phyloP scores from a whole-genome alignment of 2,113 vertebrate genomes.

The Capricornis sumatraensis region DNA sequence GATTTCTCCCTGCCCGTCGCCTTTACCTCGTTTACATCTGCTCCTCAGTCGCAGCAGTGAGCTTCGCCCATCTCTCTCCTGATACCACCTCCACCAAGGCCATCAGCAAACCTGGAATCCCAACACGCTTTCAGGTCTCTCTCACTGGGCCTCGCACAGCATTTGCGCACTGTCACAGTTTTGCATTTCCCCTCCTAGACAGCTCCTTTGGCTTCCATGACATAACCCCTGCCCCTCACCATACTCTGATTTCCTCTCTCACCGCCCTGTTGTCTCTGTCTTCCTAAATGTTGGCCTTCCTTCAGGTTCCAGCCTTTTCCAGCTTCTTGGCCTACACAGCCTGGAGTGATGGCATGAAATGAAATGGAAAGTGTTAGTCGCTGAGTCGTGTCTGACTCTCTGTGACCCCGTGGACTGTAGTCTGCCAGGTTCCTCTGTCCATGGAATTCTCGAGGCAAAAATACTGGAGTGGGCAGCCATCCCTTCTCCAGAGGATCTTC shows the following conservation, averaged over 20 bases:
- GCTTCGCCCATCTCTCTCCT: neutral
- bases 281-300: neutral
- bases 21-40: neutral
- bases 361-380: neutral
- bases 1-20: neutral
- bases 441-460: neutral
- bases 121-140: neutral
- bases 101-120: neutral
- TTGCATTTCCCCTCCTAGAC: neutral
- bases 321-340: neutral
- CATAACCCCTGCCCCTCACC: neutral
- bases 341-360: neutral
- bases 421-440: neutral
- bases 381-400: neutral
- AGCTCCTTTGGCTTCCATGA: neutral
- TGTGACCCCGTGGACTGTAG: neutral
- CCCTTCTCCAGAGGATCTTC: neutral
- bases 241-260: neutral
- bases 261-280: neutral
- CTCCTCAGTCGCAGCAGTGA: neutral
- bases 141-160: neutral
- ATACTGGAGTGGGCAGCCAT: neutral
- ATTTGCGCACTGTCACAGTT: neutral
- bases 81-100: neutral
- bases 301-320: neutral